A percentile compares a stretch with the other conserved stretches of the same genome.
phyloP scores from a whole-genome alignment of 53 echinoderm and acorn worm species.

The Astropecten irregularis region DNA sequence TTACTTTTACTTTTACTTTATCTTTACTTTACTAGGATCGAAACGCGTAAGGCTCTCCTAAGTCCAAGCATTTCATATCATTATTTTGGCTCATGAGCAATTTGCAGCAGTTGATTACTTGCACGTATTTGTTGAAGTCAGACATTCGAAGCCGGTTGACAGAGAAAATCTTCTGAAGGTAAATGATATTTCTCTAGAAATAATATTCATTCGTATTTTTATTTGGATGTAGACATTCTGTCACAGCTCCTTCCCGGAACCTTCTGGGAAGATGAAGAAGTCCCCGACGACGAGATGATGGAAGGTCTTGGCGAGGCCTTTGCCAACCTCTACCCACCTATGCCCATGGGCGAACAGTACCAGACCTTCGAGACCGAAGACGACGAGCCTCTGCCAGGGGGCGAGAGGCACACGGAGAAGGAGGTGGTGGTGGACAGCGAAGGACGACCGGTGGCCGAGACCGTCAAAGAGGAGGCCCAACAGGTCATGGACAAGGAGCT shows the following conservation, averaged over 20 bases:
- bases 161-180: too few species aligned
- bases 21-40: too few species aligned
- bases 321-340: slow-evolving; percentile 17
- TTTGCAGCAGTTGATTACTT: too few species aligned
- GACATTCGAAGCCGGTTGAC: too few species aligned
- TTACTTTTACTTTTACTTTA: too few species aligned
- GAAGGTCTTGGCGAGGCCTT: slow-evolving; percentile 22
- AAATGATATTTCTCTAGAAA: too few species aligned
- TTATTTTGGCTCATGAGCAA: too few species aligned
- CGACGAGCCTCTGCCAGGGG: slow-evolving; percentile 29
- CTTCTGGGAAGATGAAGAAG: slow-evolving; percentile 57
- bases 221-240: slow-evolving; percentile 62
- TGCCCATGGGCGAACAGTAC: slow-evolving; percentile 19
- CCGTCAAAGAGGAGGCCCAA: not conserved
- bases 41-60: too few species aligned
- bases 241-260: slow-evolving; percentile 57
- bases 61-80: too few species aligned
- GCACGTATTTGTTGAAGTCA: too few species aligned
- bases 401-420: slow-evolving; percentile 21
- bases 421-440: slow-evolving; percentile 42
- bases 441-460: slow-evolving; percentile 28
- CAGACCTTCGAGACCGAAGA: slow-evolving; percentile 15
- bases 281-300: slow-evolving; percentile 42
- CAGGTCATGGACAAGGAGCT: not conserved
- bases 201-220: too few species aligned